A percentile compares a stretch with the other conserved stretches of the same genome.
Conservation (phyloP, 1,140 invertebrate genomes). For the Asbolus verrucosus region DNA sequence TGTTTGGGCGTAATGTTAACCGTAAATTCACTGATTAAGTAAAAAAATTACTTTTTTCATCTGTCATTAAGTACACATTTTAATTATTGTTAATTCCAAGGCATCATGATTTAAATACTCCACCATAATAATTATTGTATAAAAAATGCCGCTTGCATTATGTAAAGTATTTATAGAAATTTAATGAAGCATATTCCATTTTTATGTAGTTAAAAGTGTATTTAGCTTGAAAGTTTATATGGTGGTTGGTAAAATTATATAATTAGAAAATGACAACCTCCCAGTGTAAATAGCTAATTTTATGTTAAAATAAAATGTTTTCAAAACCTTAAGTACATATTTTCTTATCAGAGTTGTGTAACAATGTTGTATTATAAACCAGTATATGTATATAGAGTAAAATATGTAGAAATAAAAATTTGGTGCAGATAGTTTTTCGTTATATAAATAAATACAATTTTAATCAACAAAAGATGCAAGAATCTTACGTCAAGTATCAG, state of each 20-base stretch:
- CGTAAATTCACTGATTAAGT: slow-evolving; percentile 96
- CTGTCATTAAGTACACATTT: too few species aligned
- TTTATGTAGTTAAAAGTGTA: slow-evolving; percentile 12
- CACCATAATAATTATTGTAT: slow-evolving; percentile 27
- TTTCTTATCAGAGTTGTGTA: too few species aligned
- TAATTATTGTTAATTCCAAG: slow-evolving; percentile 33
- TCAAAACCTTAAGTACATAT: neutral
- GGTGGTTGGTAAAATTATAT: slow-evolving; percentile 22
- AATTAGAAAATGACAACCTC: slow-evolving; percentile 14
- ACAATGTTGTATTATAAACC: too few species aligned
- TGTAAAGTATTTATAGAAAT: slow-evolving; percentile 34
- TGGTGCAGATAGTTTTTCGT: too few species aligned
- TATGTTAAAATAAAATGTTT: slow-evolving; percentile 7
- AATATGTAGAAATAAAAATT: too few species aligned
- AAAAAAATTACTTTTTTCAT: neutral
- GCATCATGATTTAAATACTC: slow-evolving; percentile 19
- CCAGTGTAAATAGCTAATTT: slow-evolving; percentile 28
- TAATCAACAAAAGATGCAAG: too few species aligned
- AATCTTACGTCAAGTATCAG: too few species aligned
- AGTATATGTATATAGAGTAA: too few species aligned
- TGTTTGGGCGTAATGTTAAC: slow-evolving; percentile 96
- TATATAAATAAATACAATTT: too few species aligned
- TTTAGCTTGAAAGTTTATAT: slow-evolving; percentile 6
- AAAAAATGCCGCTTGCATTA: too few species aligned
- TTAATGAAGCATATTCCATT: slow-evolving; percentile 30